Evolutionary conservation across 2,888 invertebrate species (phyloP).

Genomic region (Dicycla oo): DNA sequence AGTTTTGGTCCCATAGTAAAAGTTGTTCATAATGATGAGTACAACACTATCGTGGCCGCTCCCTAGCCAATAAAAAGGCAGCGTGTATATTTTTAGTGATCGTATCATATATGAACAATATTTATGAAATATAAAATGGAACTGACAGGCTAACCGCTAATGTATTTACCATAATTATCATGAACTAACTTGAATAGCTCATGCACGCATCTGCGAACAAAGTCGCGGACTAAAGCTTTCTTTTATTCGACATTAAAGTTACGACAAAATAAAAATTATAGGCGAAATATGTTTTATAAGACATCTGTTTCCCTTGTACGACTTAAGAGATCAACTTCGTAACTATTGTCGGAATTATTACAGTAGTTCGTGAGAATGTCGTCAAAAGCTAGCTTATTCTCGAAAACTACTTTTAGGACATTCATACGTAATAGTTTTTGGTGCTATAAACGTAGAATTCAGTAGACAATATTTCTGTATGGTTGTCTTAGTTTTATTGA

Average conservation of each 20-base stretch:
- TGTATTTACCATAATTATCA: background rate
- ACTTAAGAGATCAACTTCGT: slow-evolving; percentile 43
- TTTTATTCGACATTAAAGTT: slow-evolving; percentile 22
- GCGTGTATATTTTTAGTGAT: too few relatives aligned
- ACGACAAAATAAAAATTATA: slow-evolving; percentile 37
- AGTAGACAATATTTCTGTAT: background rate
- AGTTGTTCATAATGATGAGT: too few relatives aligned
- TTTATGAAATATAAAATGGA: too few relatives aligned
- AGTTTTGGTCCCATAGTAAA: too few relatives aligned
- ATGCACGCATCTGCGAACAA: background rate
- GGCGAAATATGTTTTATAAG: slow-evolving; percentile 34
- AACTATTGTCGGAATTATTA: slow-evolving; percentile 22
- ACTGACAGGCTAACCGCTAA: too few relatives aligned
- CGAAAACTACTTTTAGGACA: slow-evolving; percentile 17
- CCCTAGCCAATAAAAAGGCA: too few relatives aligned
- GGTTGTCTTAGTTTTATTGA: too few relatives aligned
- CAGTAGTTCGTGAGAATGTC: slow-evolving; percentile 29
- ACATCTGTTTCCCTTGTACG: slow-evolving; percentile 24
- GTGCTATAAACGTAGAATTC: slow-evolving; percentile 1
- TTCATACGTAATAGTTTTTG: slow-evolving; percentile 33
- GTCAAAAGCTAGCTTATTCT: slow-evolving; percentile 19
- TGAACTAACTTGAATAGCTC: background rate
- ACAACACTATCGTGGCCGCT: too few relatives aligned
- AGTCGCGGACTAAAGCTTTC: slow-evolving; percentile 9
- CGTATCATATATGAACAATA: too few relatives aligned